phyloP scores from a whole-genome alignment of 2,888 invertebrate species.

The Stenotaenia linearis region DNA sequence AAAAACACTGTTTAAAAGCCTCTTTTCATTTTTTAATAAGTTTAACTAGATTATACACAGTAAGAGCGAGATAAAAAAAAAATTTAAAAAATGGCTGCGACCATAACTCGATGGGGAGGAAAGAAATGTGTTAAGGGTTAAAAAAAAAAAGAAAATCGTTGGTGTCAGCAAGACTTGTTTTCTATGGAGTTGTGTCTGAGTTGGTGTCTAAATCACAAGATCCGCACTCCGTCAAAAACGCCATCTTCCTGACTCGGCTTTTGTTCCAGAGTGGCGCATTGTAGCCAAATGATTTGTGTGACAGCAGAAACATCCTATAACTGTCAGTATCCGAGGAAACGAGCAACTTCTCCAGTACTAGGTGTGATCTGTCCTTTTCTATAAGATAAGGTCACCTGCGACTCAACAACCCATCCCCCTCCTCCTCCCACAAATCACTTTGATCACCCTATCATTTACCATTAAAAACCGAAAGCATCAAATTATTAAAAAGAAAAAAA shows the following conservation, averaged over 20 bases:
- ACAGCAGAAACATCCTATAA: conserved; percentile 31
- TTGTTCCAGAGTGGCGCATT: conserved; percentile 31
- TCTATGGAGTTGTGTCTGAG: neutral
- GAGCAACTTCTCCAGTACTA: conserved; percentile 29
- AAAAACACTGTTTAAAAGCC: neutral
- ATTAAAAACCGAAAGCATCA: neutral
- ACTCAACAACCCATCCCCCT: neutral
- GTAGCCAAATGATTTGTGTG: conserved; percentile 29
- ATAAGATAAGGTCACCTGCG: conserved; percentile 28
- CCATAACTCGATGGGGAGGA: neutral
- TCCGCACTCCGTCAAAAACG: conserved; percentile 22
- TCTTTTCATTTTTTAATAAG: neutral
- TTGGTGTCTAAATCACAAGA: conserved; percentile 27
- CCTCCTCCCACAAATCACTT: neutral
- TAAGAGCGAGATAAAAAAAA: neutral
- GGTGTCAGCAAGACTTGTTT: neutral
- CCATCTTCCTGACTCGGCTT: neutral
- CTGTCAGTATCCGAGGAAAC: conserved; percentile 28
- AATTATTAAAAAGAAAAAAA: neutral
- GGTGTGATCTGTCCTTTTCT: neutral
- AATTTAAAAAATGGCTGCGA: neutral
- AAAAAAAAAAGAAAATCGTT: neutral
- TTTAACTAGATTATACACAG: neutral
- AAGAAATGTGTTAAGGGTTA: neutral
- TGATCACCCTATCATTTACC: neutral